phyloP scores from a whole-genome alignment of 2,797 vertebrate genomes.

The Neostethus bicornis region DNA sequence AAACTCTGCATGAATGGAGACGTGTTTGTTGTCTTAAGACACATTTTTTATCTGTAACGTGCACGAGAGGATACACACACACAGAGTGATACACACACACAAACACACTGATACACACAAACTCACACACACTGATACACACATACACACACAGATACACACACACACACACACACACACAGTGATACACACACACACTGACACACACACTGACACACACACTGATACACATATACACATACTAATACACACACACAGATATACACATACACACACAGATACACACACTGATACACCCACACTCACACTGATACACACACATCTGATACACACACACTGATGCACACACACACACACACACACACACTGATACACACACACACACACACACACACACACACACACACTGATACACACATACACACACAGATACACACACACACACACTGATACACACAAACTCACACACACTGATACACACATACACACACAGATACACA shows the following conservation, averaged over 20 bases:
- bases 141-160: slow-evolving; percentile 41
- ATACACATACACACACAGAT: too few species aligned
- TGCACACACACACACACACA: too few species aligned
- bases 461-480: too few species aligned
- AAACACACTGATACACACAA: too few species aligned
- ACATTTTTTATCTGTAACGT: slow-evolving; percentile 38
- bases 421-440: slow-evolving; percentile 20
- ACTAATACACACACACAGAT: too few species aligned
- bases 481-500: too few species aligned
- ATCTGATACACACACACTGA: slow-evolving; percentile 24
- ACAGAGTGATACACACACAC: slow-evolving; percentile 42
- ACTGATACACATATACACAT: slow-evolving; percentile 18
- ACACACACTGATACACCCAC: too few species aligned
- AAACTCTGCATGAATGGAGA: slow-evolving; percentile 3
- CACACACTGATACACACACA: too few species aligned
- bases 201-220: slow-evolving; percentile 44
- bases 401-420: slow-evolving; percentile 44
- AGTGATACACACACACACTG: too few species aligned
- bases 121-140: too few species aligned
- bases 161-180: slow-evolving; percentile 40
- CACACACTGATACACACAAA: too few species aligned
- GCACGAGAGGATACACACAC: slow-evolving; percentile 22
- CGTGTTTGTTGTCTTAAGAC: slow-evolving; percentile 16
- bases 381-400: too few species aligned
- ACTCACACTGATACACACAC: slow-evolving; percentile 42